Base-by-base conservation (phyloP, 2,797 vertebrate genomes). In the Sternarchorhynchus goeldii region DNA sequence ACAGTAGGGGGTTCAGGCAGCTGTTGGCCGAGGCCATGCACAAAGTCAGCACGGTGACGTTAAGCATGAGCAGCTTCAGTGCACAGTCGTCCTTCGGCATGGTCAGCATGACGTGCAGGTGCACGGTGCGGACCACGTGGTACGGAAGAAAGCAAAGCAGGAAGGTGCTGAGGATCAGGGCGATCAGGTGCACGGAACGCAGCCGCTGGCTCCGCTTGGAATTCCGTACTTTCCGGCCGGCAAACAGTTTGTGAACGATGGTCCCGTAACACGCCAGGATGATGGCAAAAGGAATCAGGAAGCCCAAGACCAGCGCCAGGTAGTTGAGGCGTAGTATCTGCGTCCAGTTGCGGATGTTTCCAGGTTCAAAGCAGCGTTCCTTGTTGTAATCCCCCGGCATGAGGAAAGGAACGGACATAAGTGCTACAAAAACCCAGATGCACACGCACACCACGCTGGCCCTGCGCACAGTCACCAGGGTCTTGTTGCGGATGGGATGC, bases 121-220 rank as follows among this genome's bases (percentile, higher is more conserved):
- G 91, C 57, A 91, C 36, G 0, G 91, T 77, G 0, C 93, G 86
- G 0, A 83, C 17, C 56, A 89, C 5, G 69, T 93, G 92, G 32
- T 93, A 93, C 6, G 92, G 92, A 78, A 91, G 78, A 1, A 93
- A 93, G 79, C 91, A 92, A 14, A 93, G 20, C 74, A 93, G 86
- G 80, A 93, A 93, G 32, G 89, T 91, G 1, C 10, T 82, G 0
- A 88, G 85, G 29, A 93, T 90, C 73, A 89, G 79, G 29, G 75
- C 16, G 1, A 93, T 83, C 71, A 93, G 77, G 39, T 66, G 75
- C 55, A 91, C 25, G 0, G 92, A 78, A 17, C 85, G 87, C 1
- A 2, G 57, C 0, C 77, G 75, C 16, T 3, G 64, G 8, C 0
- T 20, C 0, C 0, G 14, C 0, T 2, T 71, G 2, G 14, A 10